Evolutionary conservation across 2,888 invertebrate species (phyloP).

Genomic region (Pedicia rivosa): DNA sequence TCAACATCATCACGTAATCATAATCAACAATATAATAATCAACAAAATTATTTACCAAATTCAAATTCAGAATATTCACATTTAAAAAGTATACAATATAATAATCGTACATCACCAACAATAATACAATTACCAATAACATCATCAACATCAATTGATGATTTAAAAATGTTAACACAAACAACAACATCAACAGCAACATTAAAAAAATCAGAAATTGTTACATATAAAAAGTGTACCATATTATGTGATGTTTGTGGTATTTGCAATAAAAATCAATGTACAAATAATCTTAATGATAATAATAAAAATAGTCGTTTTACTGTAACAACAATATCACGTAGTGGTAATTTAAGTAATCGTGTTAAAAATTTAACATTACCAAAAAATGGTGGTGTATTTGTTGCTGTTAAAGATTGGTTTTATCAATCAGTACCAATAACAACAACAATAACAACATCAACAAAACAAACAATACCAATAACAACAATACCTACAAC

Average conservation of each 20-base stretch:
- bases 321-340: constrained; percentile 28
- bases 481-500: neutral
- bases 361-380: constrained; percentile 1
- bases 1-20: neutral
- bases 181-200: neutral
- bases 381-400: constrained; percentile 36
- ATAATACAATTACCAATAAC: neutral
- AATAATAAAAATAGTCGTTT: constrained; percentile 29
- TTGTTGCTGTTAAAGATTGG: constrained; percentile 50
- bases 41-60: constrained; percentile 1
- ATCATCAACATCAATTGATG: neutral
- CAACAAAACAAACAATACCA: neutral
- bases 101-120: neutral
- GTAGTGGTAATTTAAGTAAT: constrained; percentile 8
- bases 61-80: constrained; percentile 3
- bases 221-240: constrained; percentile 3
- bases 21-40: neutral
- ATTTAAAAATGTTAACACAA: neutral
- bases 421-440: constrained; percentile 12
- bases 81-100: constrained; percentile 2
- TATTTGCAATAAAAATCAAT: constrained; percentile 32
- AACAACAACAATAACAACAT: constrained; percentile 6
- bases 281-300: constrained; percentile 36
- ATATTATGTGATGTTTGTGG: constrained; percentile 21
- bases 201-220: neutral